Conservation (phyloP, 2,113 vertebrate genomes). For the Apodemus sylvaticus region DNA sequence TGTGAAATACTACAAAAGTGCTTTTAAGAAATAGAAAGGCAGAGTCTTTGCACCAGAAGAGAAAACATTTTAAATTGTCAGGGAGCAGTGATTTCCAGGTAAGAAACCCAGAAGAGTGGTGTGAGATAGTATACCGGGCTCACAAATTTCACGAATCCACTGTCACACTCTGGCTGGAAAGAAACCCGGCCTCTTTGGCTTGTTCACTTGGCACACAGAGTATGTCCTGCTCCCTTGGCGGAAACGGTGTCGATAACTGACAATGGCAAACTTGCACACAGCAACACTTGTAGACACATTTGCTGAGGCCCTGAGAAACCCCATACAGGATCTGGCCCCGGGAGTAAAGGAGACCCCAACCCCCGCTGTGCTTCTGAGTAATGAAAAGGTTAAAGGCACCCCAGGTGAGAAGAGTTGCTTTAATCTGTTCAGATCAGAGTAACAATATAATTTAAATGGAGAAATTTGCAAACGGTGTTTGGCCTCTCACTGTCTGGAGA, state of each 20-base stretch:
- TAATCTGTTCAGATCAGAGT: neutral
- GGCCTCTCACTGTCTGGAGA: neutral
- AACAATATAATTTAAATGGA: neutral
- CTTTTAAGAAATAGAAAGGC: neutral
- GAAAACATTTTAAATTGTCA: neutral
- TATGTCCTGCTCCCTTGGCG: neutral
- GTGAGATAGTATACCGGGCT: neutral
- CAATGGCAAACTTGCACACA: neutral
- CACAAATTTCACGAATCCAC: neutral
- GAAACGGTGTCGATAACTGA: neutral
- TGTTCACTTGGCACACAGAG: neutral
- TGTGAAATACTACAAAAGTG: neutral
- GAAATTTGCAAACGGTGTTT: neutral
- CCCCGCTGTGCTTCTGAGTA: neutral
- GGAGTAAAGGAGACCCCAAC: no score
- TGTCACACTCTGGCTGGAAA: rapidly evolving
- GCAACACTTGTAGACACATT: neutral
- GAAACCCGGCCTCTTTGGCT: neutral
- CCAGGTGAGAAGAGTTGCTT: neutral
- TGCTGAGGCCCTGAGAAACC: neutral
- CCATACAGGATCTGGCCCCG: neutral
- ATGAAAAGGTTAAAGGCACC: neutral
- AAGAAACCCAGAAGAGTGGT: neutral
- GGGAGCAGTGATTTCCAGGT: neutral
- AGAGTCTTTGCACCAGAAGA: neutral